Conservation (phyloP, 2,888 invertebrate genomes). For the Philaethria dido region DNA sequence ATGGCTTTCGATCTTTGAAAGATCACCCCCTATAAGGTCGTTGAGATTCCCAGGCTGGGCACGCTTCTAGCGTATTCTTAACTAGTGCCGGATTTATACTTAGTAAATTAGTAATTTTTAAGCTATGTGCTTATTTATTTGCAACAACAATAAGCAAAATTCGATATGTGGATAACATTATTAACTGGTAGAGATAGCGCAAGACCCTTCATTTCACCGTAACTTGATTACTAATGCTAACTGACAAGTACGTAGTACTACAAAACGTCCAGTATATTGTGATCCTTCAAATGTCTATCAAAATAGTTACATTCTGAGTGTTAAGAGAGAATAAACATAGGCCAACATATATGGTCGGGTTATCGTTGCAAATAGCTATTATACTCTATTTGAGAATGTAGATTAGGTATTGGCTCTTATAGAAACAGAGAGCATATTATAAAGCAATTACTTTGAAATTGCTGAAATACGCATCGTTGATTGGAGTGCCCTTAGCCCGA, state of each 20-base stretch:
- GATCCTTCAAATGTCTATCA: constrained; percentile 44
- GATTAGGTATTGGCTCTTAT: constrained; percentile 76
- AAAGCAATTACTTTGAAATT: constrained; percentile 76
- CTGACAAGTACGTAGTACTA: constrained; percentile 62
- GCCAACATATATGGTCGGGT: constrained; percentile 55
- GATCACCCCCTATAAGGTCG: no score
- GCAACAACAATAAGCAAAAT: constrained; percentile 55
- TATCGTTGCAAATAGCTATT: constrained; percentile 59
- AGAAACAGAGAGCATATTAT: constrained; percentile 55
- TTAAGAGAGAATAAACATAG: no score
- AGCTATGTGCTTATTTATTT: constrained; percentile 43
- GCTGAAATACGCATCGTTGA: constrained; percentile 64
- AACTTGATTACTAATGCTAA: constrained; percentile 77
- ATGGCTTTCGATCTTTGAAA: no score
- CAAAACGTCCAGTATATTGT: constrained; percentile 41
- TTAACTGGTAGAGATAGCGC: constrained; percentile 73
- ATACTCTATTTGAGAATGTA: constrained; percentile 75
- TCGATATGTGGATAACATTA: constrained; percentile 71
- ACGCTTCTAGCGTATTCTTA: no score
- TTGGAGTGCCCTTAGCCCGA: constrained; percentile 61
- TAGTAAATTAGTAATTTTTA: background rate
- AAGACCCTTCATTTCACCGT: constrained; percentile 74
- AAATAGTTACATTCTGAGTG: constrained; percentile 16
- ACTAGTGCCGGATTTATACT: no score
- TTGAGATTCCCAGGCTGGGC: no score